Conservation (phyloP, 2,888 invertebrate genomes). For the Eristalis intricaria region DNA sequence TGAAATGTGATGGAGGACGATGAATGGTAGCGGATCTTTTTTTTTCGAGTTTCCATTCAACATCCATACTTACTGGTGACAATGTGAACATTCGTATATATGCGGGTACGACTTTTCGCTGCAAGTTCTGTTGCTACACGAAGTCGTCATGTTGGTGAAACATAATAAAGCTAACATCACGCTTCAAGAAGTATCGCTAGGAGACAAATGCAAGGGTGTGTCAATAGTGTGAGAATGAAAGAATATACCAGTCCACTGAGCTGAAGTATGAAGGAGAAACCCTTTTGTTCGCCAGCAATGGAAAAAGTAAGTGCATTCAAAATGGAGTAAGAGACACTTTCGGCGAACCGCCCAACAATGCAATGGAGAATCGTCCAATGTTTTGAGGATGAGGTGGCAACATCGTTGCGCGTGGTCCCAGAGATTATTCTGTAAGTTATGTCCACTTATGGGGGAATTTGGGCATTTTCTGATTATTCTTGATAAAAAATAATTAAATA, state of each 20-base stretch:
- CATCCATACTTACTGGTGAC: background rate
- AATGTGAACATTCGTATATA: background rate
- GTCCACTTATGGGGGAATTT: too few species aligned
- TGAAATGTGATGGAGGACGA: conserved; percentile 48
- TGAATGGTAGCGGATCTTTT: conserved; percentile 27
- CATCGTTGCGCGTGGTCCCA: background rate
- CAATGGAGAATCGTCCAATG: conserved; percentile 54
- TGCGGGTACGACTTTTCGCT: background rate
- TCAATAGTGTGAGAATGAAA: conserved; percentile 58
- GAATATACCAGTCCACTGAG: background rate
- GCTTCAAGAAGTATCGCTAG: conserved; percentile 67
- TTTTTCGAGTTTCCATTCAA: background rate
- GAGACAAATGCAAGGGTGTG: conserved; percentile 65
- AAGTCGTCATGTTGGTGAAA: conserved; percentile 59
- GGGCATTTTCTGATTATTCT: too few species aligned
- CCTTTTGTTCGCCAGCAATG: conserved; percentile 46
- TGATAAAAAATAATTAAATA: too few species aligned
- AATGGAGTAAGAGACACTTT: conserved; percentile 64
- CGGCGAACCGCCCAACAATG: conserved; percentile 71
- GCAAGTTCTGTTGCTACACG: conserved; percentile 18
- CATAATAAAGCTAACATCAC: conserved; percentile 71
- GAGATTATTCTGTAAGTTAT: too few species aligned
- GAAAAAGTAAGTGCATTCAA: conserved; percentile 67
- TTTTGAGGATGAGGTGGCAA: conserved; percentile 18
- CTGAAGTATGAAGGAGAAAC: conserved; percentile 4